These are phyloP conservation scores for Hydrocynus forskahlii DNA, from an alignment of 2,797 vertebrate species.

Conservation along the genomic window DNA sequence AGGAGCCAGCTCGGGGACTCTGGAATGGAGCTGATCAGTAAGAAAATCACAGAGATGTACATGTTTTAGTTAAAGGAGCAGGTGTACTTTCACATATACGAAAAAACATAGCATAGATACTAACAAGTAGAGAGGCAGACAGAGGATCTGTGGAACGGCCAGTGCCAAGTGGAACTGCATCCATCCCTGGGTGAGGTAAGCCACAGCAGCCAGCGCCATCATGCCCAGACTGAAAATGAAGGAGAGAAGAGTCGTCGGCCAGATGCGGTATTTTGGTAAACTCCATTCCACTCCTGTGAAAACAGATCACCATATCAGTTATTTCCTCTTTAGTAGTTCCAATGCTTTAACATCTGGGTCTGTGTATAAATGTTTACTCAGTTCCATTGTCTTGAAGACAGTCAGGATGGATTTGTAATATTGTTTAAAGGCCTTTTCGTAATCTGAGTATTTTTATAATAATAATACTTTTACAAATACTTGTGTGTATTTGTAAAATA, in stretches of 20 bases:
- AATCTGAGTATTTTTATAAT: background rate
- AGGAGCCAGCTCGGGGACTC: constrained; percentile 77
- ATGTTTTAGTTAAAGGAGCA: background rate
- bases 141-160: constrained; percentile 74
- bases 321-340: background rate
- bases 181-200: constrained; percentile 69
- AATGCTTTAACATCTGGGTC: background rate
- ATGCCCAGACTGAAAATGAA: constrained; percentile 79
- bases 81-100: background rate
- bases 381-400: background rate
- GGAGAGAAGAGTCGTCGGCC: constrained; percentile 71
- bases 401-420: background rate
- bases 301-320: background rate
- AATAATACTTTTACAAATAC: background rate
- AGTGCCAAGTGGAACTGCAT: constrained; percentile 69
- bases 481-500: background rate
- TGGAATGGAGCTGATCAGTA: constrained; percentile 66
- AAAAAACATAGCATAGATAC: background rate
- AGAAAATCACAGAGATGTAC: background rate
- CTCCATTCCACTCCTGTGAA: constrained; percentile 78
- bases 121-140: constrained; percentile 73
- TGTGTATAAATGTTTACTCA: background rate
- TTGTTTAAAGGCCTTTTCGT: background rate
- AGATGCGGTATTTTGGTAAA: constrained; percentile 62
- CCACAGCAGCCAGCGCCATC: constrained; percentile 70